These are phyloP conservation scores for Loripinus fragilis DNA, from an alignment of 2,888 invertebrate species.

Conservation along the genomic window DNA sequence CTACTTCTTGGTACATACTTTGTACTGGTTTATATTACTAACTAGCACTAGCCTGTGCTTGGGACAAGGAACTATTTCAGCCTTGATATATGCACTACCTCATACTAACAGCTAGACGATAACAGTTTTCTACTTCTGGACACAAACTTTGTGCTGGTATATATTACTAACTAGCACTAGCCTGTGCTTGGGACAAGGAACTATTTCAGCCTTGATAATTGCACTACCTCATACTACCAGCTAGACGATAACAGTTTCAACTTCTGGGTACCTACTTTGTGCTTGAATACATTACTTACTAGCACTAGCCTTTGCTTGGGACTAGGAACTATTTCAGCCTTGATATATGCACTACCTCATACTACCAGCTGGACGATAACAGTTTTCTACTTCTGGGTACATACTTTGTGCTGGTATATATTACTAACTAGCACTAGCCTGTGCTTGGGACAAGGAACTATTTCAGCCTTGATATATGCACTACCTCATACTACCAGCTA, in stretches of 20 bases:
- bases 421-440: conserved; percentile 18
- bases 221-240: neutral
- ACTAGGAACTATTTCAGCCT: neutral
- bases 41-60: conserved; percentile 21
- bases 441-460: conserved; percentile 19
- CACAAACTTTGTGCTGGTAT: conserved; percentile 24
- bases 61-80: too few species aligned
- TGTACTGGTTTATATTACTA: conserved; percentile 3
- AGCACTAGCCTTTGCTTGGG: neutral
- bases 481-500: too few species aligned
- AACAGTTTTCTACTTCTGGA: neutral
- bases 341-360: too few species aligned
- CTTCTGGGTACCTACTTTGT: neutral
- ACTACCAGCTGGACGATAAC: too few species aligned
- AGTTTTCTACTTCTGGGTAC: neutral
- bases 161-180: conserved; percentile 22
- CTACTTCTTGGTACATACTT: conserved; percentile 22
- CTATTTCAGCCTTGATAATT: neutral
- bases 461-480: too few species aligned
- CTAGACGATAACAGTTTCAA: too few species aligned
- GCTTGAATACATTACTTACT: neutral
- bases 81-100: too few species aligned
- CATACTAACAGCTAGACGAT: too few species aligned
- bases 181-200: too few species aligned
- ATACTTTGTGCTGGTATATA: conserved; percentile 23